A percentile compares a stretch with the other conserved stretches of the same genome.
phyloP scores from a whole-genome alignment of 2,113 vertebrate species.

The Campylomormyrus tamandua region DNA sequence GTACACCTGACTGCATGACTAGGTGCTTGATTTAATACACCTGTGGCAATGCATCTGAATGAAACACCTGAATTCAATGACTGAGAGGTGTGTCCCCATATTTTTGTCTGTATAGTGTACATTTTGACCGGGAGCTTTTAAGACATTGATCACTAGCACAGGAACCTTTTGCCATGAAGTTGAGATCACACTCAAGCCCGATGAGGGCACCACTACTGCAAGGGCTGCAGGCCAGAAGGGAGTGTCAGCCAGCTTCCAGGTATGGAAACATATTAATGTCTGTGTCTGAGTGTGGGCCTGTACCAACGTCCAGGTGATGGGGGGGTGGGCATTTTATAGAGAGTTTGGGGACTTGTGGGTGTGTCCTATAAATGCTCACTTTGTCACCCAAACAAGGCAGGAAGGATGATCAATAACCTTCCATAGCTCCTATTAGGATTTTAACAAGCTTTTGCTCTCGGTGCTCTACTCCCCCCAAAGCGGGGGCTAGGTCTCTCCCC shows the following conservation, averaged over 20 bases:
- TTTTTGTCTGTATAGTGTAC: not conserved
- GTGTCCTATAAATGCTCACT: conserved; percentile 64
- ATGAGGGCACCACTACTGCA: not conserved
- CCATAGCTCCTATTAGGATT: conserved; percentile 67
- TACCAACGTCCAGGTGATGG: not conserved
- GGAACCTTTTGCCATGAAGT: not conserved
- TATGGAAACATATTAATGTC: not conserved
- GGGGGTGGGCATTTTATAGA: not conserved
- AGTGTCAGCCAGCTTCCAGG: not conserved
- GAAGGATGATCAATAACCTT: conserved; percentile 80
- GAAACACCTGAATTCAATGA: not conserved
- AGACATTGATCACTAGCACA: not conserved
- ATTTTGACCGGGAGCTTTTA: not conserved
- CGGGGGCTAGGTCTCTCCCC: conserved; percentile 8
- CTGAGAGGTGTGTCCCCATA: not conserved
- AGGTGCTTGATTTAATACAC: not conserved
- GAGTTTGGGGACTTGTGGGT: conserved; percentile 43
- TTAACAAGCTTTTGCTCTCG: conserved; percentile 65
- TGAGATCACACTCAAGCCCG: not conserved
- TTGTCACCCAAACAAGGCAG: conserved; percentile 70
- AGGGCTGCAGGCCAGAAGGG: not conserved
- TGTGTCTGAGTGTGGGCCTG: not conserved
- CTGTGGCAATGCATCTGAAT: not conserved
- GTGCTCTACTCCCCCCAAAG: conserved; percentile 33
- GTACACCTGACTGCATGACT: not conserved